Percentiles rank a stretch among this genome's conserved stretches.
Evolutionary conservation across 2,797 vertebrate genomes (phyloP).

Genomic region (Pagetopsis macropterus): DNA sequence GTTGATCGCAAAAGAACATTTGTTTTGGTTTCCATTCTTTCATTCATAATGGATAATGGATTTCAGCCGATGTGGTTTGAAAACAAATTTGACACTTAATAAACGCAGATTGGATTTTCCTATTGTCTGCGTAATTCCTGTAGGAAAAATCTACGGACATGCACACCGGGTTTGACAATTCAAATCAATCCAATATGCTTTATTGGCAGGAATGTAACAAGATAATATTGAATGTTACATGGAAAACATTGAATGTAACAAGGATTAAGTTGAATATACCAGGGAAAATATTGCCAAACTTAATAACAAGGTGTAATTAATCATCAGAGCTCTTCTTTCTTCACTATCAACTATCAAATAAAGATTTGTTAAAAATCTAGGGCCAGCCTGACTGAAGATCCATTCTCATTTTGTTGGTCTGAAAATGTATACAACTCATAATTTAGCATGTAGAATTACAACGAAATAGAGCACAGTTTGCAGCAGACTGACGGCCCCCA

Average conservation of each 20-base stretch:
- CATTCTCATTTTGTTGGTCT: neutral
- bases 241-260: too few species aligned
- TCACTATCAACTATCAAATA: conserved; percentile 1
- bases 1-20: conserved; percentile 45
- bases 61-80: neutral
- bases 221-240: too few species aligned
- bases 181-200: too few species aligned
- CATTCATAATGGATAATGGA: neutral
- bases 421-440: neutral
- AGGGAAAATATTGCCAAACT: too few species aligned
- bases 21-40: conserved; percentile 15
- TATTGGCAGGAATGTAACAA: too few species aligned
- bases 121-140: neutral
- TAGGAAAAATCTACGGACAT: neutral
- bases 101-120: neutral
- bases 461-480: neutral
- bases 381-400: neutral
- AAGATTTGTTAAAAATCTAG: neutral
- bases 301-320: too few species aligned
- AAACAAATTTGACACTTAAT: neutral
- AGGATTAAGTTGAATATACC: too few species aligned
- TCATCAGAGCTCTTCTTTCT: neutral
- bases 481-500: neutral
- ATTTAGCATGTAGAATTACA: neutral
- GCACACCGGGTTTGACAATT: neutral